These are phyloP conservation scores for Bombus waltoni DNA, from an alignment of 1,140 invertebrate genomes.

Conservation along the genomic window DNA sequence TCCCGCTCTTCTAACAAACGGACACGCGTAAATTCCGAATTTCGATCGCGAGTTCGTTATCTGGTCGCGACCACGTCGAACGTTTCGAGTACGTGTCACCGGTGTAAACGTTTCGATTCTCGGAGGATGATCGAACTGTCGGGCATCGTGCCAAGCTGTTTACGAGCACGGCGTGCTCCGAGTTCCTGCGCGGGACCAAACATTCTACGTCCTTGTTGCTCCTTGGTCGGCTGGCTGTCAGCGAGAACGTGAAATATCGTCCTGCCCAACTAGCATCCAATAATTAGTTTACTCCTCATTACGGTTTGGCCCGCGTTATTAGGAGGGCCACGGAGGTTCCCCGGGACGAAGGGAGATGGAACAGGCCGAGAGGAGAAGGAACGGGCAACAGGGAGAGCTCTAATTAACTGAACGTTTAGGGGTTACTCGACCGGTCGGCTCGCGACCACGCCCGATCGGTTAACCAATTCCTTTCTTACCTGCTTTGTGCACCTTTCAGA, in stretches of 20 bases:
- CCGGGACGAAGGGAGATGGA: not conserved
- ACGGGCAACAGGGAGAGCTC: conserved; percentile 63
- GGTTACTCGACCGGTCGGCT: conserved; percentile 69
- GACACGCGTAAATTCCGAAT: not conserved
- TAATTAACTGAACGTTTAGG: conserved; percentile 80
- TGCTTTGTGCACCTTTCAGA: conserved; percentile 56
- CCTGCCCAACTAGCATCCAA: conserved; percentile 78
- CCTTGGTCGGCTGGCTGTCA: conserved; percentile 75
- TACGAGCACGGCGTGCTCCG: conserved; percentile 53
- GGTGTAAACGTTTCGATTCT: not conserved
- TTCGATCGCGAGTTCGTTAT: not conserved
- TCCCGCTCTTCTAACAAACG: not conserved
- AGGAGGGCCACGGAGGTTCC: conserved; percentile 59
- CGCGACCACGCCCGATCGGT: conserved; percentile 73
- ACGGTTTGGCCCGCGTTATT: conserved; percentile 77
- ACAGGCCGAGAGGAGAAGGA: conserved; percentile 6
- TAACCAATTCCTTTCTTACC: conserved; percentile 65
- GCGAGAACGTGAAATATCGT: conserved; percentile 80
- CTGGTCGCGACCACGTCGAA: too few species aligned
- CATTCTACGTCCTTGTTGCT: conserved; percentile 70
- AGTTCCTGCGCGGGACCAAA: not conserved
- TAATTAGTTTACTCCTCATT: conserved; percentile 82
- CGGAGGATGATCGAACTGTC: conserved; percentile 32
- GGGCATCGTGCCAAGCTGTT: conserved; percentile 46
- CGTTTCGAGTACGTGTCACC: not conserved